Evolutionary conservation across 2,888 invertebrate species (phyloP).

Genomic region (Hyalella azteca): DNA sequence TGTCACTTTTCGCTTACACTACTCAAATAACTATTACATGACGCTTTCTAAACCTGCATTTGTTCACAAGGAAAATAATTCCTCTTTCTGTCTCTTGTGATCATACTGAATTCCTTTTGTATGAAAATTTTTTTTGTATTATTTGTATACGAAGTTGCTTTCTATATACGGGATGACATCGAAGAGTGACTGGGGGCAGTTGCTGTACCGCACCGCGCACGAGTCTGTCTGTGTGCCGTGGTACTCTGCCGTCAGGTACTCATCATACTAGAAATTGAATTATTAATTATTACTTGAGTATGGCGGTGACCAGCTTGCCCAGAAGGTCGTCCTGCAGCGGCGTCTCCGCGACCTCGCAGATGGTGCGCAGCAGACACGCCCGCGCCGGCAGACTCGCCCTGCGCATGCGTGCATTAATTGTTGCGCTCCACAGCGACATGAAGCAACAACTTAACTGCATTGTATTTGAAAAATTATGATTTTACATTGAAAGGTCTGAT

Average conservation of each 20-base stretch:
- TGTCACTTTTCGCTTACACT: too few relatives aligned
- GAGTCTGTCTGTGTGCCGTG: neutral
- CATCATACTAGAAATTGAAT: too few relatives aligned
- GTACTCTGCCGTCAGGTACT: constrained; percentile 9
- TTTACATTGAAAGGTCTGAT: too few relatives aligned
- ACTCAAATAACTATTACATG: too few relatives aligned
- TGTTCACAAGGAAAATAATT: neutral
- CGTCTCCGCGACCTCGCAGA: constrained; percentile 21
- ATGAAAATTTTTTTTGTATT: neutral
- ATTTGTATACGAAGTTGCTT: neutral
- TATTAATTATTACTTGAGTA: constrained; percentile 11
- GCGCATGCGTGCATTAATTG: neutral
- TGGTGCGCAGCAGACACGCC: neutral
- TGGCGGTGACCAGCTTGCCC: neutral
- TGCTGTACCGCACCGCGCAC: neutral
- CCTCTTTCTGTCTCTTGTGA: neutral
- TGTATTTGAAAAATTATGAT: too few relatives aligned
- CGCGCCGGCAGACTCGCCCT: constrained; percentile 9
- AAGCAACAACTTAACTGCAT: too few relatives aligned
- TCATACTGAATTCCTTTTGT: neutral
- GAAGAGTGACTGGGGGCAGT: constrained; percentile 3
- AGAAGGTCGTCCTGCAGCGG: constrained; percentile 25
- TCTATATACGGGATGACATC: neutral
- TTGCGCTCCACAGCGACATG: too few relatives aligned
- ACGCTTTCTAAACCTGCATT: too few relatives aligned